Conservation (phyloP, 1,140 invertebrate genomes). For the Tetragonula clypearis region DNA sequence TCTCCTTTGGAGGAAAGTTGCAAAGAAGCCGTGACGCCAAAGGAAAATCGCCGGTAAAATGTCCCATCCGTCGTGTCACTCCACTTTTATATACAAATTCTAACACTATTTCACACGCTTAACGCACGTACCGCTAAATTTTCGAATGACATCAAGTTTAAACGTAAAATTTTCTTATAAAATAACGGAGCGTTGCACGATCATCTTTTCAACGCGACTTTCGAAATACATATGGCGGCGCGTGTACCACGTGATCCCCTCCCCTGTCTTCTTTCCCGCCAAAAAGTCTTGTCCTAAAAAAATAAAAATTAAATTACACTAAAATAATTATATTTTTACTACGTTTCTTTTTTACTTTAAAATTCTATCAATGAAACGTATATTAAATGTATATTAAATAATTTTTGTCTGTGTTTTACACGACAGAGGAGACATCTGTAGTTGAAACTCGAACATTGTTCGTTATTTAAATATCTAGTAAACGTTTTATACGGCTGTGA, state of each 20-base stretch:
- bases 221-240: not conserved
- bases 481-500: conserved; percentile 1
- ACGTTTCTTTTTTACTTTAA: not conserved
- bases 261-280: not conserved
- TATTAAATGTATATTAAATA: not conserved
- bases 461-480: conserved; percentile 34
- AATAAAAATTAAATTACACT: not conserved
- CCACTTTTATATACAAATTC: not conserved
- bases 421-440: conserved; percentile 2
- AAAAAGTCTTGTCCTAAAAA: not conserved
- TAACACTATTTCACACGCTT: not conserved
- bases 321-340: not conserved
- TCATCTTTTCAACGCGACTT: no score
- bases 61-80: not conserved
- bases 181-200: not conserved
- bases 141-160: not conserved
- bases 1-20: not conserved
- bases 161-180: not conserved
- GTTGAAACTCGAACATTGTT: not conserved
- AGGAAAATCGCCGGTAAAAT: not conserved
- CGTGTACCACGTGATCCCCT: not conserved
- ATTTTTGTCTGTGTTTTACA: not conserved
- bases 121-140: no score
- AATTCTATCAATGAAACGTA: no score
- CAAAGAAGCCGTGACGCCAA: not conserved